These are phyloP conservation scores for Alauda arvensis DNA, from an alignment of 2,797 vertebrate genomes.

Conservation along the genomic window DNA sequence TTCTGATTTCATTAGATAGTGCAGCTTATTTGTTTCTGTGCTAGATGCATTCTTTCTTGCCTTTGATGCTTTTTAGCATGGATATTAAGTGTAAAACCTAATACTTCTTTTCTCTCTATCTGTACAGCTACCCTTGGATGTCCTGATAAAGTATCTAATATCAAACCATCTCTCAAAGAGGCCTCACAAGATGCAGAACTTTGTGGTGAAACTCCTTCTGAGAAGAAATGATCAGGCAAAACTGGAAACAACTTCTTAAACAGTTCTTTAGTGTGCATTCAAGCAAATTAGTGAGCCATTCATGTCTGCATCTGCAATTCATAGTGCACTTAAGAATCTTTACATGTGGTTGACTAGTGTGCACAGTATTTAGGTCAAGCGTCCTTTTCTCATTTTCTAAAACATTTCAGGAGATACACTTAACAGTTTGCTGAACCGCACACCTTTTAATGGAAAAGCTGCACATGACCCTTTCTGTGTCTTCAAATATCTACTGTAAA, in stretches of 20 bases:
- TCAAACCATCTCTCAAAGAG: conserved; percentile 43
- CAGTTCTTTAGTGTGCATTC: neutral
- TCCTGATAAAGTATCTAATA: conserved; percentile 35
- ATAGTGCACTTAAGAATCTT: neutral
- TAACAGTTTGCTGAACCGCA: conserved; percentile 28
- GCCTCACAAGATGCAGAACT: neutral
- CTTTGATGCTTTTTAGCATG: neutral
- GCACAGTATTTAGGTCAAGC: conserved; percentile 30
- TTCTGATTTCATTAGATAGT: neutral
- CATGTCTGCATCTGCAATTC: conserved; percentile 2
- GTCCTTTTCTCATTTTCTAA: conserved; percentile 33
- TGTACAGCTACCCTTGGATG: conserved; percentile 57
- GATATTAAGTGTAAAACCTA: neutral
- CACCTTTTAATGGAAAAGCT: conserved; percentile 33
- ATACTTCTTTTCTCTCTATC: neutral
- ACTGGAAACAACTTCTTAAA: conserved; percentile 32
- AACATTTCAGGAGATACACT: conserved; percentile 37
- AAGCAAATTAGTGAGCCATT: conserved; percentile 25
- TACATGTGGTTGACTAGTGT: neutral
- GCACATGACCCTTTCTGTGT: conserved; percentile 5
- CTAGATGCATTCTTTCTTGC: neutral
- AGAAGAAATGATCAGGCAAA: conserved; percentile 57
- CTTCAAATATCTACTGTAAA: conserved; percentile 45
- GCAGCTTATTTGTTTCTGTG: neutral
- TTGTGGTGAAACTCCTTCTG: conserved; percentile 22